Evolutionary conservation across 2,113 vertebrate species (phyloP), one percentile per base, ranked within the genome.

Genomic region (Potamarius usumacintae): DNA sequence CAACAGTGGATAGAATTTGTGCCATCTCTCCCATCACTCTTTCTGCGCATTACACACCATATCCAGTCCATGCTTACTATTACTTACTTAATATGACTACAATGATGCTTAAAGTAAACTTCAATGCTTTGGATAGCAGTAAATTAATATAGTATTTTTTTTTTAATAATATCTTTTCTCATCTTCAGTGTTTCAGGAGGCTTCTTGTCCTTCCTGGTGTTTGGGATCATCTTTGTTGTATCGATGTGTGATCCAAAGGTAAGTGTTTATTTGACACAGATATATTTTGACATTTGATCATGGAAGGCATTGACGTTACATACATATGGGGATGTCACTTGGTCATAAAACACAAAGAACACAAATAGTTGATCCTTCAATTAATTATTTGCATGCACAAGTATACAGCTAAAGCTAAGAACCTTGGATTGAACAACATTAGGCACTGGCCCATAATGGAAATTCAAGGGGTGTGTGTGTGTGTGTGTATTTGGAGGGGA

Each of bases 231-330:
- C 89, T 95, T 94, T 76, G 86, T 92, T 7, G 92, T 94, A 82
- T 93, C 95, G 0, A 69, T 91, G 72, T 94, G 92, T 87, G 94
- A 95, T 90, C 94, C 94, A 55, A 93, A 92, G 93, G 95, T 95
- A 87, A 89, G 89, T 86, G 50, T 30, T 74, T 11, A 65, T 83
- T 30, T 76, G 15, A 85, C 25, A 10, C 11, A 71, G 14, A 67
- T 67, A 65, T 65, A 65, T 65, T 10, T 67, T 5, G 65, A 27
- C 11, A 67, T 12, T 22, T 67, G 1, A 27, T 30, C 27, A 27
- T 27, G 27, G 65, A 67, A 11, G 27, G 30, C 22, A 62, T 22
- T 69, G 4, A 69, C 34, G 5, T 27, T 62, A 62, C 6, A 62
- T 22, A 62, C 60, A 22, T 8, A 62, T 62, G 7, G 12, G 1